Percentiles rank a stretch among this genome's conserved stretches.
These are phyloP conservation scores for Sphaerodactylus townsendi DNA, from an alignment of 2,113 vertebrate genomes.

Conservation along the genomic window DNA sequence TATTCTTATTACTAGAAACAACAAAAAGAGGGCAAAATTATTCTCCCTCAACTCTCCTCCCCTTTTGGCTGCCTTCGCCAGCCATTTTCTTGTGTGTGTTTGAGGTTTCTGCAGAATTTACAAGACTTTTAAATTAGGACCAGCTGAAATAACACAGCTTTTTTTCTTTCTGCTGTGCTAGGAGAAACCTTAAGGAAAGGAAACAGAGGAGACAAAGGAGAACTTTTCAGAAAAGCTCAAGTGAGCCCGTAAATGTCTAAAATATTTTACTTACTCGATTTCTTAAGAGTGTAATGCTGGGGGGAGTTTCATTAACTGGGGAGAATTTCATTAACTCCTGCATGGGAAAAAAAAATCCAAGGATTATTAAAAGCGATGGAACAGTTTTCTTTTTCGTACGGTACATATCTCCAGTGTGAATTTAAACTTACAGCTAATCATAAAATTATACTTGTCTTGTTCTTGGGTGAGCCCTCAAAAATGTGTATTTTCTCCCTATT, in stretches of 20 bases:
- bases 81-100: slow-evolving; percentile 36
- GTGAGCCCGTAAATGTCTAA: slow-evolving; percentile 34
- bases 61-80: slow-evolving; percentile 11
- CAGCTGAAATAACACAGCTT: slow-evolving; percentile 66
- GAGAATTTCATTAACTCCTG: slow-evolving; percentile 32
- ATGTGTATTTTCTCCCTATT: neutral
- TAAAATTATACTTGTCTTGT: slow-evolving; percentile 2
- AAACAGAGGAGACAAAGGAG: slow-evolving; percentile 44
- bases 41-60: neutral
- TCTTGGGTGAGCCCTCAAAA: neutral
- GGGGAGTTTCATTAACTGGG: too few species aligned
- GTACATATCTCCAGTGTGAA: neutral
- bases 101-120: slow-evolving; percentile 28
- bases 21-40: neutral
- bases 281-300: slow-evolving; percentile 4
- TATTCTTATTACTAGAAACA: neutral
- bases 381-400: slow-evolving; percentile 29
- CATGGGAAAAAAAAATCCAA: slow-evolving; percentile 13
- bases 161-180: slow-evolving; percentile 28
- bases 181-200: slow-evolving; percentile 37
- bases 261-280: slow-evolving; percentile 40
- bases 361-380: slow-evolving; percentile 37
- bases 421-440: slow-evolving; percentile 2
- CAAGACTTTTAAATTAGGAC: slow-evolving; percentile 53
- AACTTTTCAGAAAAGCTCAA: slow-evolving; percentile 49